phyloP scores from a whole-genome alignment of 2,113 vertebrate species.

The Pipra filicauda region DNA sequence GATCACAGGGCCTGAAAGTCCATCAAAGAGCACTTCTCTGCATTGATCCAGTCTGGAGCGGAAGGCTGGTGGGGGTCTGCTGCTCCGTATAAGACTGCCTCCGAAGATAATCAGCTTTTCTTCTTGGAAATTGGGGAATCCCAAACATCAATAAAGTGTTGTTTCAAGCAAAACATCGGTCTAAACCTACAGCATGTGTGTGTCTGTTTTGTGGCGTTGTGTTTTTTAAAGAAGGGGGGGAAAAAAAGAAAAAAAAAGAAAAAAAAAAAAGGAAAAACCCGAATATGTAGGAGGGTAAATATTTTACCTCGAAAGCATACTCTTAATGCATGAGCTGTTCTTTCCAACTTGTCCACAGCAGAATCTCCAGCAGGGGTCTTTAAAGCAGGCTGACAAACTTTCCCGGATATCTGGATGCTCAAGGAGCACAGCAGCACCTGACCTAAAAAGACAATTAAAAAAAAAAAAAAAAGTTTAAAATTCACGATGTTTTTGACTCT shows the following conservation, averaged over 20 bases:
- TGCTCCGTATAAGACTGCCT: constrained; percentile 3
- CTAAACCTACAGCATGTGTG: not conserved
- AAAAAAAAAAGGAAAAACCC: rapidly evolving
- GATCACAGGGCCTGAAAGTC: constrained; percentile 81
- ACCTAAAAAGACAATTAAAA: not conserved
- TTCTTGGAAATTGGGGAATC: constrained; percentile 60
- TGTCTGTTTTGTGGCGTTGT: not conserved
- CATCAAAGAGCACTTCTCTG: constrained; percentile 75
- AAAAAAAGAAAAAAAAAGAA: too few species aligned
- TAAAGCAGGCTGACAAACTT: not conserved
- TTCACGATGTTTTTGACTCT: not conserved
- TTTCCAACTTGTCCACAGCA: not conserved
- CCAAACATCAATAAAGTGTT: constrained; percentile 9
- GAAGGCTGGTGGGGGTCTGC: constrained; percentile 67
- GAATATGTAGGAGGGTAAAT: not conserved
- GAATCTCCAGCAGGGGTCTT: not conserved
- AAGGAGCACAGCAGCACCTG: not conserved
- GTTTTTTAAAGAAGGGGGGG: not conserved
- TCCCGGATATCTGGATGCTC: not conserved
- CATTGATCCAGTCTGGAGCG: constrained; percentile 75
- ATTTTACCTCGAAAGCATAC: not conserved
- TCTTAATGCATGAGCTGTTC: not conserved
- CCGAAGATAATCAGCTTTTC: constrained; percentile 72
- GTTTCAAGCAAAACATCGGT: constrained; percentile 29
- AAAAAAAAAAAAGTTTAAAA: not conserved